Base-by-base conservation (phyloP, 2,797 vertebrate genomes). In the Gambusia yucatana region DNA sequence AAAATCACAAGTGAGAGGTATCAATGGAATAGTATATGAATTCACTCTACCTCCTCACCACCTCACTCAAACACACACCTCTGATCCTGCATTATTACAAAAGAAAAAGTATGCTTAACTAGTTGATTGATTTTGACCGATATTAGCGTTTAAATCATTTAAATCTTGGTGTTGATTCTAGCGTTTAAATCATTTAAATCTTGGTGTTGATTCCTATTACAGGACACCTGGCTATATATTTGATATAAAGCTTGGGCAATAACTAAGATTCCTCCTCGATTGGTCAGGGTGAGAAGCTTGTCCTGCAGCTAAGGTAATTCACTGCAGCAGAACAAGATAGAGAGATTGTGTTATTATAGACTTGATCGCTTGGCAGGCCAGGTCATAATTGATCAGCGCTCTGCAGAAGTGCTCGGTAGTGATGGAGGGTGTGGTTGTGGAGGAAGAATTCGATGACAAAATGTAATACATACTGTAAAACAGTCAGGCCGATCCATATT, bases 341-440 rank as follows among this genome's bases (percentile, higher is more conserved):
- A 95, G 91, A 89, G 91, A 90, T 88, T 86, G 87, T 91, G 87
- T 94, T 95, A 94, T 94, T 94, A 89, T 92, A 93, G 94, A 94
- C 91, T 92, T 92, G 92, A 95, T 94, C 84, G 88, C 92, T 94
- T 93, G 90, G 92, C 91, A 94, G 89, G 84, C 89, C 33, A 7
- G 86, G 85, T 83, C 28, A 86, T 93, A 93, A 96, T 94, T 95
- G 93, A 96, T 95, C 94, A 73, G 81, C 75, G 85, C 88, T 84
- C 82, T 88, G 90, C 90, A 87, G 81, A 86, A 90, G 84, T 79
- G 88, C 91, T 81, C 72, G 5, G 74, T 72, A 83, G 82, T 86
- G 88, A 90, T 91, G 91, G 82, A 85, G 89, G 90, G 88, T 73
- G 90, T 88, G 87, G 89, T 79, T 87, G 84, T 86, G 88, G 86